phyloP scores from a whole-genome alignment of 2,888 invertebrate species.

The Himalopsyche anomala region DNA sequence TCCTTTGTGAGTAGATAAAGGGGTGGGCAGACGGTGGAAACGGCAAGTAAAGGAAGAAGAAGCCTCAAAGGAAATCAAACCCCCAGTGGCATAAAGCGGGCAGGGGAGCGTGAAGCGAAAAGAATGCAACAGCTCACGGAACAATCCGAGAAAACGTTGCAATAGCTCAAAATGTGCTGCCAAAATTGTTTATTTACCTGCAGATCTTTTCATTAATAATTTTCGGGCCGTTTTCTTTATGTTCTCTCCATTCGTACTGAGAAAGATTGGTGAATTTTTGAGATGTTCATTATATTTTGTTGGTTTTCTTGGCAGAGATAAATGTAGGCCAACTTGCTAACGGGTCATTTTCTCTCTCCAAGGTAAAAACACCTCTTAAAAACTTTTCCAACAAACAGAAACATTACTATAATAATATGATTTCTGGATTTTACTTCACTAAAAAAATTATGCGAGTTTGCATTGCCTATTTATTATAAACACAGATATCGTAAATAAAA shows the following conservation, averaged over 20 bases:
- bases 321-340: neutral
- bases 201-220: constrained; percentile 23
- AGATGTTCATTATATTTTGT: neutral
- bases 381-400: no score
- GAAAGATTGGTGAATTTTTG: constrained; percentile 38
- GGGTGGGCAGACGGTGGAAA: constrained; percentile 2
- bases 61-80: constrained; percentile 55
- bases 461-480: no score
- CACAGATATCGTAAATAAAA: no score
- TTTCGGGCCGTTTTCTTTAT: constrained; percentile 31
- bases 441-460: no score
- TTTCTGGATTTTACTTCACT: no score
- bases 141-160: constrained; percentile 50
- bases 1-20: constrained; percentile 34
- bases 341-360: no score
- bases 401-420: no score
- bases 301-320: neutral
- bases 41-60: constrained; percentile 10
- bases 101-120: constrained; percentile 56
- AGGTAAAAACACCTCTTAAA: no score
- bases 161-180: constrained; percentile 35
- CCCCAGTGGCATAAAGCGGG: constrained; percentile 55
- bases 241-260: neutral
- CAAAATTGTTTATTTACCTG: constrained; percentile 30
- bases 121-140: constrained; percentile 55